Base-by-base conservation (phyloP, 2,113 vertebrate species). In the Etheostoma cragini region DNA sequence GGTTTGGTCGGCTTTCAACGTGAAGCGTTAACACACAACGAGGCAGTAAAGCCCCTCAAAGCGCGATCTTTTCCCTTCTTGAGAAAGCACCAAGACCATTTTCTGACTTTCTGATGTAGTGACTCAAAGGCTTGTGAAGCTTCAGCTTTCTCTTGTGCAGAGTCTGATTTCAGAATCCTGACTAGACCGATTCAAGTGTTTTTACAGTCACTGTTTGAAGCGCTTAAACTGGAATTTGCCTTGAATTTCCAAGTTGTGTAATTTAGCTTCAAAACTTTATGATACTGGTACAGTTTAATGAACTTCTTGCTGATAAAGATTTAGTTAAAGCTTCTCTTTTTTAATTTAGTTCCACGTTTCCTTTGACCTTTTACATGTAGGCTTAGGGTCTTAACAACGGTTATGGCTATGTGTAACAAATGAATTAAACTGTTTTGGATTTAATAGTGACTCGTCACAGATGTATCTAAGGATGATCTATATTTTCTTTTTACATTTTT, bases 21-120 rank as follows among this genome's bases (percentile, higher is more conserved):
- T 47, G 82, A 87, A 85, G 53, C 52, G 16, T 56, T 60, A 68
- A 77, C 11, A 47, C 61, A 72, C 35, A 62, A 72, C 82, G 60
- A 62, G 58, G 72, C 80, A n/a, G 72, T 67, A 72, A 73, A 67
- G 72, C 74, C 79, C 26, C 76, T 66, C 8, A 8, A 81, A 62
- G 38, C 62, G 58, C 38, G 0, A 50, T n/a, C n/a, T 35, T 24
- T 26, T 16, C 54, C 30, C n/a, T 14, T 19, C 2, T 54, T 15
- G 19, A 82, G 64, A 53, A 82, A 83, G 47, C 7, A 3, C 70
- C 47, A 49, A 67, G 38, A 66, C 38, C 56, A 10, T 81, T 86
- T 80, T 89, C 61, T 72, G 73, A 80, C 46, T 74, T 5, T 42
- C 13, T 42, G 15, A 61, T 49, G 64, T 10, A 8, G 57, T 61